Evolutionary conservation across 1,140 invertebrate genomes (phyloP).

Genomic region (Tribolium madens): DNA sequence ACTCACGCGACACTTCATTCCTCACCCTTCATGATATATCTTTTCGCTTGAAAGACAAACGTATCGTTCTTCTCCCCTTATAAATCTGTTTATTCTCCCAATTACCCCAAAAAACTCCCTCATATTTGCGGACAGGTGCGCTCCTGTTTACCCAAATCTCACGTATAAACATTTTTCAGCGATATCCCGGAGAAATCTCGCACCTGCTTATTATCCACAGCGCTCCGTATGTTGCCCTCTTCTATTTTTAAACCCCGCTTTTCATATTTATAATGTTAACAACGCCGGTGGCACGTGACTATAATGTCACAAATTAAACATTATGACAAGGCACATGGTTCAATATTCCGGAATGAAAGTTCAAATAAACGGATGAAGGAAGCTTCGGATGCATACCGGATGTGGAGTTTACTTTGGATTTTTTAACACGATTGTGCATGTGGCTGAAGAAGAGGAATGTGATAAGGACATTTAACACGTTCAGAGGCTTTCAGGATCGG

Average conservation of each 20-base stretch:
- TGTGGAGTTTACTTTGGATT: conserved; percentile 46
- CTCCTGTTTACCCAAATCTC: background rate
- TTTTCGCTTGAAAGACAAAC: background rate
- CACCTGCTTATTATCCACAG: conserved; percentile 26
- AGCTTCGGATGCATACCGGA: conserved; percentile 44
- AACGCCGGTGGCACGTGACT: conserved; percentile 47
- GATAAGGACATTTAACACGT: background rate
- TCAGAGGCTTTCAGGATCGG: background rate
- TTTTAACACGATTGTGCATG: conserved; percentile 34
- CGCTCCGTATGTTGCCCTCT: conserved; percentile 7
- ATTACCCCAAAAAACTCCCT: too few relatives aligned
- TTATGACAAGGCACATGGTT: conserved; percentile 49
- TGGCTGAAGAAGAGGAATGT: background rate
- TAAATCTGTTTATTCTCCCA: too few relatives aligned
- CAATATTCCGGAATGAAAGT: conserved; percentile 48
- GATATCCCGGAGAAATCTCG: background rate
- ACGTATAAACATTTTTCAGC: too few relatives aligned
- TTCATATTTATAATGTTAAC: conserved; percentile 44
- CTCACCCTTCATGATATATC: background rate
- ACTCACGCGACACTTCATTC: background rate
- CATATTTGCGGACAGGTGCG: too few relatives aligned
- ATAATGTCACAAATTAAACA: conserved; percentile 48
- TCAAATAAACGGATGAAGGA: conserved; percentile 52
- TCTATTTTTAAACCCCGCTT: conserved; percentile 26
- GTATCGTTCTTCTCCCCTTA: too few relatives aligned